These are phyloP conservation scores for Drosophila orosa DNA, from an alignment of 1,140 invertebrate genomes.

Conservation along the genomic window DNA sequence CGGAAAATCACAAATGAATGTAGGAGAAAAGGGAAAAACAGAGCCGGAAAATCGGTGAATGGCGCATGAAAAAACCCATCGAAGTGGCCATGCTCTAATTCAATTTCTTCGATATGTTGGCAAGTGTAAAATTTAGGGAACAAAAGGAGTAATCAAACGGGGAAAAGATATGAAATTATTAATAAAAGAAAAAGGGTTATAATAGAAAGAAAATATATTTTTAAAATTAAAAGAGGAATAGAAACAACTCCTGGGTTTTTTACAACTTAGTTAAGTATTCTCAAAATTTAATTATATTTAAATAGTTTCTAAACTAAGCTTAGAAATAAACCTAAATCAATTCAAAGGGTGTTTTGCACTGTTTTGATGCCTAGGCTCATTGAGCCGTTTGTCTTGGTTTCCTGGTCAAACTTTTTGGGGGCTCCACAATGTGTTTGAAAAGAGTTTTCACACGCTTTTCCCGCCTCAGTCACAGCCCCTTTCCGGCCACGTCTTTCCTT, in stretches of 20 bases:
- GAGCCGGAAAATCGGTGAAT: constrained; percentile 37
- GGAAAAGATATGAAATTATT: no score
- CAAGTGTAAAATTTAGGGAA: constrained; percentile 23
- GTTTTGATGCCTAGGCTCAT: background rate
- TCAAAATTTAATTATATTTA: background rate
- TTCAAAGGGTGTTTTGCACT: background rate
- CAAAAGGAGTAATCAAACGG: background rate
- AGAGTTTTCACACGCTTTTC: constrained; percentile 41
- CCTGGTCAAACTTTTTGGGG: constrained; percentile 28
- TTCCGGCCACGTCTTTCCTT: background rate
- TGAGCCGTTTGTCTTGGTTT: constrained; percentile 30
- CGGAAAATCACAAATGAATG: constrained; percentile 35
- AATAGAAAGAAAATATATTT: background rate
- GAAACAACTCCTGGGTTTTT: background rate
- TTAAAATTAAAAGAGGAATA: background rate
- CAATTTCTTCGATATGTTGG: constrained; percentile 24
- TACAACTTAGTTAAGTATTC: background rate
- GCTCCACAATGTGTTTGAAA: constrained; percentile 11
- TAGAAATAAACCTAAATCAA: background rate
- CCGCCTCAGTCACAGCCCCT: background rate
- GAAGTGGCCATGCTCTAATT: constrained; percentile 54
- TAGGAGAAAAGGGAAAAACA: background rate
- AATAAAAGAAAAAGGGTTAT: no score
- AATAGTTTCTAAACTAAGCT: background rate
- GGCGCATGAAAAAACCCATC: constrained; percentile 38